Evolutionary conservation across 1,140 invertebrate genomes (phyloP), one percentile per base, ranked within the genome.

Genomic region (Macrosteles quadrilineatus): DNA sequence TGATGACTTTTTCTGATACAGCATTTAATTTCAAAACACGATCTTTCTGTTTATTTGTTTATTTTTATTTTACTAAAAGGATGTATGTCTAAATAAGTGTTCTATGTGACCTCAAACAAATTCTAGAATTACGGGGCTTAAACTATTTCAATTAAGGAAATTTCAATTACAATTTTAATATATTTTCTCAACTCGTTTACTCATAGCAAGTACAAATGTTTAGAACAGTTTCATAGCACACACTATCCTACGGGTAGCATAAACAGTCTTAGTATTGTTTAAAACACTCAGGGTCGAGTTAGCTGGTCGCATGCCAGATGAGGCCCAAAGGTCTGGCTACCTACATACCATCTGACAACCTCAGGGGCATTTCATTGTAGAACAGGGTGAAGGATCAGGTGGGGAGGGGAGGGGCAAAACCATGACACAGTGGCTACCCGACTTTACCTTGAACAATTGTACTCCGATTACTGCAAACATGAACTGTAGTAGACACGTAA

Each of bases 381-480:
- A 45, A 45, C 23, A 45, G 40, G 14, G 36, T 31, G 11, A 64
- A 19, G 62, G 30, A 19, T n/a, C 2, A 45, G 63, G 40, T 45
- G 32, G 63, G 40, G 40, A 25, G 40, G 21, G 32, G 31, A 66
- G 32, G 63, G 64, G 32, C 23, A 69, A 69, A 69, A 69, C 68
- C 68, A 69, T 62, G 68, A 62, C 68, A 59, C 40, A 45, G 45
- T 21, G 32, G 50, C 45, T 53, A 57, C 47, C 47, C 50, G 47
- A 50, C 53, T 30, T 87, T 93, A 95, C 95, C 93, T 99, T 99
- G 87, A 99, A 99, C 79, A 99, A 92, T 86, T 99, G 98, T 78
- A 99, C 98, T 87, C 98, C 98, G 86, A 99, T 99, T 80, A 99
- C 97, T 80, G 98, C 97, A 86, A 99, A 99, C 96, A 99, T 99